Evolutionary conservation across 2,113 vertebrate genomes (phyloP).

Genomic region (Gnathonemus echidnorhynchus): DNA sequence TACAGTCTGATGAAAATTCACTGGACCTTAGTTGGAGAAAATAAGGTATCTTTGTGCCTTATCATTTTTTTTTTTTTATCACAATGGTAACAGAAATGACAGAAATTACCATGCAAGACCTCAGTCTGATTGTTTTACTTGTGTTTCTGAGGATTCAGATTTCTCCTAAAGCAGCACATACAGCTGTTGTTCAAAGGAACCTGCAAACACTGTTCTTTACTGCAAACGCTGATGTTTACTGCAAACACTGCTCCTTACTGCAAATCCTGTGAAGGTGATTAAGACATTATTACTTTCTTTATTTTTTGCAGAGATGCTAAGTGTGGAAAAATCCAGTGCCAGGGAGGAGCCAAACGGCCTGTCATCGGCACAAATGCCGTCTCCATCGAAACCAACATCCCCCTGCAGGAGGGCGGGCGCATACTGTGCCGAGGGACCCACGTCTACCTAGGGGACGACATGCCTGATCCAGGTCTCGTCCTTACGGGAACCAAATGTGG

Average conservation of each 20-base stretch:
- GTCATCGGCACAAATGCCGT: slow-evolving; percentile 97
- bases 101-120: background rate
- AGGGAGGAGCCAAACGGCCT: slow-evolving; percentile 89
- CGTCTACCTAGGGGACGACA: slow-evolving; percentile 90
- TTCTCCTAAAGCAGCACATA: background rate
- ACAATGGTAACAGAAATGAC: background rate
- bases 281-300: background rate
- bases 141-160: background rate
- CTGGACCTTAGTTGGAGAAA: background rate
- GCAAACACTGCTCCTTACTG: background rate
- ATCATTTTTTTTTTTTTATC: background rate
- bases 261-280: background rate
- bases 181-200: background rate
- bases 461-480: slow-evolving; percentile 93
- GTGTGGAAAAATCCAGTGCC: slow-evolving; percentile 97
- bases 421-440: slow-evolving; percentile 93
- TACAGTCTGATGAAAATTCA: slow-evolving; percentile 10
- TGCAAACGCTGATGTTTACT: background rate
- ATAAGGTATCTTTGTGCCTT: slow-evolving; percentile 25
- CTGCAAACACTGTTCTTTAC: background rate
- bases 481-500: slow-evolving; percentile 90
- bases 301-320: slow-evolving; percentile 77
- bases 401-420: slow-evolving; percentile 80
- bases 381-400: slow-evolving; percentile 98
- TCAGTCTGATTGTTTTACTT: background rate